phyloP scores from a whole-genome alignment of 2,888 invertebrate species.

The Cyrtodaria siliqua region DNA sequence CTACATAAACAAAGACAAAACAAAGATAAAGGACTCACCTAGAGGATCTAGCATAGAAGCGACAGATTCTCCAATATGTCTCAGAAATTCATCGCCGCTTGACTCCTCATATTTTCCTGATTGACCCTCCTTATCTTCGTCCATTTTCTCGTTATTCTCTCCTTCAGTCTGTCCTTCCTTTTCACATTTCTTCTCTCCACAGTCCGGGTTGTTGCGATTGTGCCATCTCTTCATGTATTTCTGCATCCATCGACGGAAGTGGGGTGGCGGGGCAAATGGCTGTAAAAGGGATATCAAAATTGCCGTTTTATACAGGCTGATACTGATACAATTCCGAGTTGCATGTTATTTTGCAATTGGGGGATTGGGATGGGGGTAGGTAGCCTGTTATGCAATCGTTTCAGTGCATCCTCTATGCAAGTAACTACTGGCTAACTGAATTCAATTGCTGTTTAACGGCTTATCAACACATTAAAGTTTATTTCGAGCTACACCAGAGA shows the following conservation, averaged over 20 bases:
- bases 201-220: slow-evolving; percentile 64
- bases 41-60: slow-evolving; percentile 87
- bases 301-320: too few species aligned
- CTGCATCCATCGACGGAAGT: slow-evolving; percentile 81
- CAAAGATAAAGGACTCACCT: too few species aligned
- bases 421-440: too few species aligned
- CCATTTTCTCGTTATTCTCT: slow-evolving; percentile 46
- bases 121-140: slow-evolving; percentile 48
- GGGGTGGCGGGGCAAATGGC: slow-evolving; percentile 75
- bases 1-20: too few species aligned
- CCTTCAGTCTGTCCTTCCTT: slow-evolving; percentile 42
- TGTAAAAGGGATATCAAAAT: slow-evolving; percentile 1
- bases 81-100: slow-evolving; percentile 83
- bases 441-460: too few species aligned
- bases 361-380: too few species aligned
- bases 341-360: too few species aligned
- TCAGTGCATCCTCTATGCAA: too few species aligned
- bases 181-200: slow-evolving; percentile 17
- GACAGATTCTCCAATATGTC: slow-evolving; percentile 86
- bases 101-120: slow-evolving; percentile 49
- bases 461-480: too few species aligned
- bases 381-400: too few species aligned
- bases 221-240: slow-evolving; percentile 76
- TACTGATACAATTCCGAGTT: too few species aligned
- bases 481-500: too few species aligned